These are phyloP conservation scores for Drosophila mettleri DNA, from an alignment of 2,888 invertebrate species.

Conservation along the genomic window DNA sequence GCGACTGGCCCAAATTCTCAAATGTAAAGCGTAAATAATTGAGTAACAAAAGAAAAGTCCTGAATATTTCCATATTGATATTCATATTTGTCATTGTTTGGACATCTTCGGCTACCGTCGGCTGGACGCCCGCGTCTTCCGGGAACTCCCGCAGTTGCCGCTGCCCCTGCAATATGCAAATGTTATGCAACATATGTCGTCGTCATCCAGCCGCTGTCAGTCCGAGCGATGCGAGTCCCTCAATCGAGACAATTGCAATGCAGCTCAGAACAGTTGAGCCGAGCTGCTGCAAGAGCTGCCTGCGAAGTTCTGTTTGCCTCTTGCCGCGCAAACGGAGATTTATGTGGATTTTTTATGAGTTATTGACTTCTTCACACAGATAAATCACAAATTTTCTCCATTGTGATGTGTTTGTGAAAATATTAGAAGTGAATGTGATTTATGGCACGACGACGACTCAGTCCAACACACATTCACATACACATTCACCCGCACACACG, in stretches of 20 bases:
- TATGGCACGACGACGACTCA: slow-evolving; percentile 54
- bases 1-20: slow-evolving; percentile 21
- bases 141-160: slow-evolving; percentile 27
- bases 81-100: slow-evolving; percentile 69
- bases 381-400: slow-evolving; percentile 80
- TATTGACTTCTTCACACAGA: slow-evolving; percentile 81
- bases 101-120: slow-evolving; percentile 55
- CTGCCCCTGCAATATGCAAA: slow-evolving; percentile 63
- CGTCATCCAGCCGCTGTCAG: slow-evolving; percentile 31
- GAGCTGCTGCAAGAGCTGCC: slow-evolving; percentile 9
- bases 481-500: slow-evolving; percentile 8
- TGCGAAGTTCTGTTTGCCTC: slow-evolving; percentile 17
- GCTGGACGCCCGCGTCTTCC: slow-evolving; percentile 38
- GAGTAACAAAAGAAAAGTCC: slow-evolving; percentile 22
- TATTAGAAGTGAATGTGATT: slow-evolving; percentile 80
- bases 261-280: slow-evolving; percentile 16
- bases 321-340: slow-evolving; percentile 65
- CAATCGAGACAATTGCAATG: slow-evolving; percentile 46
- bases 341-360: slow-evolving; percentile 80
- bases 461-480: slow-evolving; percentile 6
- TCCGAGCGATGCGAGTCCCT: slow-evolving; percentile 30
- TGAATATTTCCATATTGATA: slow-evolving; percentile 58
- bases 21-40: slow-evolving; percentile 67
- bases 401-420: slow-evolving; percentile 82
- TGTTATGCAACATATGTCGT: slow-evolving; percentile 73